Evolutionary conservation across 2,797 vertebrate genomes (phyloP).

Genomic region (Syngnathus rostellatus): DNA sequence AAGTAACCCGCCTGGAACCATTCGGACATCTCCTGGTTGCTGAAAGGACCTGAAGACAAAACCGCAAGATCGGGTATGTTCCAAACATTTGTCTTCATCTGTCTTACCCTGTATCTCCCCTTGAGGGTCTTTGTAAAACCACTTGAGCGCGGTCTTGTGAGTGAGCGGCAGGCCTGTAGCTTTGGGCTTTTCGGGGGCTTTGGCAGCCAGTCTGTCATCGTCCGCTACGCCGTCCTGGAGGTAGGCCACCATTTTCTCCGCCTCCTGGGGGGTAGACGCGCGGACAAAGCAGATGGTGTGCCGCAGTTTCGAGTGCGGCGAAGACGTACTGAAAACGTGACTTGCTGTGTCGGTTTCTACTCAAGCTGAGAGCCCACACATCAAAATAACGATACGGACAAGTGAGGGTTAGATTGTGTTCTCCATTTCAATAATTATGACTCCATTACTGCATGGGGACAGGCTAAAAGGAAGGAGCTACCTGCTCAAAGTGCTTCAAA

Average conservation of each 20-base stretch:
- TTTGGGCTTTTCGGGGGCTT: slow-evolving; percentile 82
- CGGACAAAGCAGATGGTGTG: background rate
- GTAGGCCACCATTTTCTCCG: slow-evolving; percentile 98
- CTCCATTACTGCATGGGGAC: no score
- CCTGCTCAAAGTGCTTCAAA: slow-evolving; percentile 96
- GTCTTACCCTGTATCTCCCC: slow-evolving; percentile 94
- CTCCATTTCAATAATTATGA: no score
- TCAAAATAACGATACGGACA: no score
- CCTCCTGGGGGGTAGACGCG: slow-evolving; percentile 72
- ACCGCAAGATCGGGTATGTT: background rate
- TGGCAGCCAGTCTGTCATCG: slow-evolving; percentile 81
- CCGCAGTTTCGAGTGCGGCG: background rate
- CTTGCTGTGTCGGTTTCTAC: no score
- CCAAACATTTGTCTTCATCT: background rate
- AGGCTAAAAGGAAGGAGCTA: slow-evolving; percentile 33
- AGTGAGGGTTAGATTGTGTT: background rate
- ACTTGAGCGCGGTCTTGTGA: slow-evolving; percentile 94
- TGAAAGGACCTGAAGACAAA: slow-evolving; percentile 82
- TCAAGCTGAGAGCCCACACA: no score
- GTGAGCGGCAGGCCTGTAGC: slow-evolving; percentile 76
- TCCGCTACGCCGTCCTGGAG: slow-evolving; percentile 91
- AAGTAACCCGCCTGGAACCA: slow-evolving; percentile 99
- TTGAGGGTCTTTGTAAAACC: slow-evolving; percentile 99
- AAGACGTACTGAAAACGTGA: background rate
- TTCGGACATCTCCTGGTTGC: slow-evolving; percentile 95